phyloP scores from a whole-genome alignment of 2,888 invertebrate species.

The Stictocephala bisonia region DNA sequence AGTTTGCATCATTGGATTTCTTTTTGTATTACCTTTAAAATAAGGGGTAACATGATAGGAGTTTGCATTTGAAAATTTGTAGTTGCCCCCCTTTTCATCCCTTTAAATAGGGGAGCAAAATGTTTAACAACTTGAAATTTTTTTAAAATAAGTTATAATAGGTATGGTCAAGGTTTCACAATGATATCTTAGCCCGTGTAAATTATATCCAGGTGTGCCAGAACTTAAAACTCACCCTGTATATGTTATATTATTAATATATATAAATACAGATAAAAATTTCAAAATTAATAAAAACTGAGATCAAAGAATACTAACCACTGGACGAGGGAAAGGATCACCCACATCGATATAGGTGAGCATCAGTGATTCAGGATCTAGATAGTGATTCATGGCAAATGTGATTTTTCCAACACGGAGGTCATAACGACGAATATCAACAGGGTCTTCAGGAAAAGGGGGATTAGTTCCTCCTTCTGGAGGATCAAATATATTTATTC shows the following conservation, averaged over 20 bases:
- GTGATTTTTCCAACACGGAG: conserved; percentile 3
- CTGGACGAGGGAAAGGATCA: not conserved
- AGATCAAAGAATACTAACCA: not conserved
- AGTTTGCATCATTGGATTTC: too few relatives aligned
- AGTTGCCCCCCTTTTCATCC: too few relatives aligned
- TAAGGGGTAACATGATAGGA: too few relatives aligned
- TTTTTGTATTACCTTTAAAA: too few relatives aligned
- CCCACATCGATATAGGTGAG: not conserved
- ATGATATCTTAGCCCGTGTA: too few relatives aligned
- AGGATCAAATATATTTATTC: not conserved
- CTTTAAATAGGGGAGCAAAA: too few relatives aligned
- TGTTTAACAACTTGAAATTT: too few relatives aligned
- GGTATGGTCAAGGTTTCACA: too few relatives aligned
- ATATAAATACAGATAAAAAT: not conserved
- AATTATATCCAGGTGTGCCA: too few relatives aligned
- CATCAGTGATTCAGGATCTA: not conserved
- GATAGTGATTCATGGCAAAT: not conserved
- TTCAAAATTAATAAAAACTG: not conserved
- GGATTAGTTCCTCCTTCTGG: not conserved
- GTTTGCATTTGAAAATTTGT: too few relatives aligned
- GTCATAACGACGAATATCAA: conserved; percentile 3
- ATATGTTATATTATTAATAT: not conserved
- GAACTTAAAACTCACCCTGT: too few relatives aligned
- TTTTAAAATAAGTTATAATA: too few relatives aligned
- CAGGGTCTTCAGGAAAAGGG: not conserved